Evolutionary conservation across 2,888 invertebrate species (phyloP).

Genomic region (Andricus curvator): DNA sequence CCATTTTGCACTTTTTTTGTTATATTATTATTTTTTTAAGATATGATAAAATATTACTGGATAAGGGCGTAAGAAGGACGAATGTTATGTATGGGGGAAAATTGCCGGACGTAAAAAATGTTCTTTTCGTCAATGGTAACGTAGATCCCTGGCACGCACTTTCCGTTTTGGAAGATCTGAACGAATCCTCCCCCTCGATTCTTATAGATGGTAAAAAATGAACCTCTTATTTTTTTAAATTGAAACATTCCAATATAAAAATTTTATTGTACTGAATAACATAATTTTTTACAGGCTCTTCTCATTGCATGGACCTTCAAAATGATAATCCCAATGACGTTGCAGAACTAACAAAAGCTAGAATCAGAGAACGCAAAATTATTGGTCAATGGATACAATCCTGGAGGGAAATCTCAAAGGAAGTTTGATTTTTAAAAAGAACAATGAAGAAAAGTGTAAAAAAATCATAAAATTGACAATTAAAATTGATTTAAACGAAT

Average conservation of each 20-base stretch:
- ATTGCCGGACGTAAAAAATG: slow-evolving; percentile 79
- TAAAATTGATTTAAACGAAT: background rate
- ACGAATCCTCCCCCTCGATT: slow-evolving; percentile 66
- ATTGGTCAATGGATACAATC: slow-evolving; percentile 42
- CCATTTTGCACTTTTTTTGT: too few relatives aligned
- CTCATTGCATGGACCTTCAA: slow-evolving; percentile 49
- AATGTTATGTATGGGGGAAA: slow-evolving; percentile 80
- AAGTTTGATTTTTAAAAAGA: background rate
- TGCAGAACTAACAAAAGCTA: slow-evolving; percentile 40
- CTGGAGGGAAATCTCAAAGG: background rate
- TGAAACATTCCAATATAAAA: background rate
- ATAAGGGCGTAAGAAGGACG: slow-evolving; percentile 75
- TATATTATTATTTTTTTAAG: slow-evolving; percentile 53
- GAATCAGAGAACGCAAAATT: slow-evolving; percentile 43
- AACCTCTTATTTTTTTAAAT: background rate
- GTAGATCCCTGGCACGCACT: slow-evolving; percentile 82
- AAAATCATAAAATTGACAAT: background rate
- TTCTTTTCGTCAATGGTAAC: slow-evolving; percentile 82
- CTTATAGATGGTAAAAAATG: slow-evolving; percentile 65
- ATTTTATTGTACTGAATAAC: background rate
- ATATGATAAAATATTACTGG: slow-evolving; percentile 66
- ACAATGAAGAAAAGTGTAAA: background rate
- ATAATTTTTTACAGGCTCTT: slow-evolving; percentile 46
- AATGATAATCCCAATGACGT: slow-evolving; percentile 35
- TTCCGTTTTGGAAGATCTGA: slow-evolving; percentile 78